These are phyloP conservation scores for Alviniconcha marisindica DNA, from an alignment of 1,140 invertebrate species.

Conservation along the genomic window DNA sequence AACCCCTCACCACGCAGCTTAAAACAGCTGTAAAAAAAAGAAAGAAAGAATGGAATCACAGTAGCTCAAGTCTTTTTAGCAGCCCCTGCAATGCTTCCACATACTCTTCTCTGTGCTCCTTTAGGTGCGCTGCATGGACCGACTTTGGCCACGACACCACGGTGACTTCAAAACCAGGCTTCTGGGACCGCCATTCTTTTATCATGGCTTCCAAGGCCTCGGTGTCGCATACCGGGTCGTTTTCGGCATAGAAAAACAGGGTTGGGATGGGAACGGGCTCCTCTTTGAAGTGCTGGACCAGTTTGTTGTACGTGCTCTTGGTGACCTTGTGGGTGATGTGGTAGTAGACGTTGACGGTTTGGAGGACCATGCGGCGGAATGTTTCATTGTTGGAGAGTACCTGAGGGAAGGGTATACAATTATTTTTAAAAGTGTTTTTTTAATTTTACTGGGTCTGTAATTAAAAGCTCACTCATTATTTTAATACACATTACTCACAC, in stretches of 20 bases:
- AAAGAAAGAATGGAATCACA: neutral
- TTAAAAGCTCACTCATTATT: too few relatives aligned
- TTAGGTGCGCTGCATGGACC: conserved; percentile 56
- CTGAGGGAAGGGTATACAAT: neutral
- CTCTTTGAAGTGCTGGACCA: conserved; percentile 47
- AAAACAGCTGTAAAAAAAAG: too few relatives aligned
- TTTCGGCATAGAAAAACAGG: conserved; percentile 45
- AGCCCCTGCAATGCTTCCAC: conserved; percentile 37
- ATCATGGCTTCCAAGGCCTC: conserved; percentile 42
- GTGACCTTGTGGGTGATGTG: conserved; percentile 46
- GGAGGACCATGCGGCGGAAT: conserved; percentile 36
- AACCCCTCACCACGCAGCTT: too few relatives aligned
- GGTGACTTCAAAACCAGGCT: conserved; percentile 37
- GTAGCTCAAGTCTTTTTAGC: conserved; percentile 37
- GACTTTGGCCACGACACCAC: conserved; percentile 51
- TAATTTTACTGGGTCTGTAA: too few relatives aligned
- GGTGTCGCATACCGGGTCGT: conserved; percentile 56
- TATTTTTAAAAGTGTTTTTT: too few relatives aligned
- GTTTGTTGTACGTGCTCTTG: conserved; percentile 45
- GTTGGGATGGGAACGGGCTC: conserved; percentile 50
- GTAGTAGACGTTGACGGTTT: conserved; percentile 45
- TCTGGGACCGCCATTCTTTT: conserved; percentile 34
- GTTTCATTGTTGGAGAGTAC: conserved; percentile 37
- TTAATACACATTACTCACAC: too few relatives aligned
- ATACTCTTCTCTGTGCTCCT: conserved; percentile 52